Evolutionary conservation across 2,113 vertebrate species (phyloP).

Genomic region (Periophthalmodon schlosseri): DNA sequence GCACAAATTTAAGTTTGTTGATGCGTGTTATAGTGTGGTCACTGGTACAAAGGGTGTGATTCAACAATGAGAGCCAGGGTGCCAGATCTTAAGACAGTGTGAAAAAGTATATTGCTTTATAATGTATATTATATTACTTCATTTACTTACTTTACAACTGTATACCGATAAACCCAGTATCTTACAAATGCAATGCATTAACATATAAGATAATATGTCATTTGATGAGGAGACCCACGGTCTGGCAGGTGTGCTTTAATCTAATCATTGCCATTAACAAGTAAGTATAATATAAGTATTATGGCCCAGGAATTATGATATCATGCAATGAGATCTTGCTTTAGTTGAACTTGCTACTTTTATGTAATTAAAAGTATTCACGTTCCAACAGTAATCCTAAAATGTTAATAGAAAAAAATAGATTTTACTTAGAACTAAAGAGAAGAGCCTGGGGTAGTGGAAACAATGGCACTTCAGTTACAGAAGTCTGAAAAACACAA

Average conservation of each 20-base stretch:
- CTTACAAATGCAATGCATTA: too few species aligned
- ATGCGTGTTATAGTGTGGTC: conserved; percentile 68
- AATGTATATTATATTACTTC: background rate
- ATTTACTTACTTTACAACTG: too few species aligned
- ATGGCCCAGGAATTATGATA: too few species aligned
- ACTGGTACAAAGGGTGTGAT: conserved; percentile 41
- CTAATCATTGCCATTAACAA: too few species aligned
- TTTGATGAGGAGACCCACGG: too few species aligned
- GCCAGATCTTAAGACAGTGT: background rate
- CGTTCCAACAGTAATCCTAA: background rate
- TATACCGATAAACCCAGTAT: too few species aligned
- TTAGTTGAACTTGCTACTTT: too few species aligned
- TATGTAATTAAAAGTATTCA: background rate
- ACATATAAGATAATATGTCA: too few species aligned
- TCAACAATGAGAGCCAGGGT: conserved; percentile 21
- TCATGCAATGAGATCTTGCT: too few species aligned
- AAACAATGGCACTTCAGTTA: background rate
- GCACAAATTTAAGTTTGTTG: conserved; percentile 60
- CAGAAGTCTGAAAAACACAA: background rate
- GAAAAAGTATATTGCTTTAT: conserved; percentile 16
- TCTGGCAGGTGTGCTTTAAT: too few species aligned
- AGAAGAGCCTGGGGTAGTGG: background rate
- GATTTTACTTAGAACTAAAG: conserved; percentile 3
- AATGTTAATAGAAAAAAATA: background rate
- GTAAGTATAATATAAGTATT: too few species aligned